Evolutionary conservation across 2,113 vertebrate genomes (phyloP).

Genomic region (Poecile atricapillus): DNA sequence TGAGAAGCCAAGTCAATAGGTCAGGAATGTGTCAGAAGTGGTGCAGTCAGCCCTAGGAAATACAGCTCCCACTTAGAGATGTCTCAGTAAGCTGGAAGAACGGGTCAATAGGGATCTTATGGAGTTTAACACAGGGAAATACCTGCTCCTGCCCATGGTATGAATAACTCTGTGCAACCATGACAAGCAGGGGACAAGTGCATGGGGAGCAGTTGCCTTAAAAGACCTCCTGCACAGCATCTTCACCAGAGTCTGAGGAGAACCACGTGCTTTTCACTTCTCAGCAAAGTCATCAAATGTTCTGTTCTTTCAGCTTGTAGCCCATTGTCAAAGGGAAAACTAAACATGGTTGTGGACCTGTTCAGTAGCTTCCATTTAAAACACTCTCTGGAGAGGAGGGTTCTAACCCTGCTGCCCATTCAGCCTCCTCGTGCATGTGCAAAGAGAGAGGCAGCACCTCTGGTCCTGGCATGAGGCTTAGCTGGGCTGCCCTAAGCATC

Average conservation of each 20-base stretch:
- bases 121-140: background rate
- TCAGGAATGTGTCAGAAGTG: background rate
- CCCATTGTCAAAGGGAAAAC: background rate
- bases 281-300: background rate
- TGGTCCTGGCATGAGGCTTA: accelerated
- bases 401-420: background rate
- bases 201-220: background rate
- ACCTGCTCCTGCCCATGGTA: background rate
- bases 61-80: background rate
- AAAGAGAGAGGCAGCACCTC: background rate
- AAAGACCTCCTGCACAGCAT: background rate
- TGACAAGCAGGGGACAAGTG: background rate
- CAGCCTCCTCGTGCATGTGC: background rate
- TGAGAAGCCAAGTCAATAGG: background rate
- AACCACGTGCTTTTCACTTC: background rate
- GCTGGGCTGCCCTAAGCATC: background rate
- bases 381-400: background rate
- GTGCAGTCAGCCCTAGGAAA: background rate
- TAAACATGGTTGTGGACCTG: background rate
- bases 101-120: background rate
- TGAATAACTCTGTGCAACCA: background rate
- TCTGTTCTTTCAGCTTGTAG: background rate
- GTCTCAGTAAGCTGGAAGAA: background rate
- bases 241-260: background rate
- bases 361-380: background rate